Evolutionary conservation across 2,113 vertebrate species (phyloP).

Genomic region (Ceyx cyanopectus): DNA sequence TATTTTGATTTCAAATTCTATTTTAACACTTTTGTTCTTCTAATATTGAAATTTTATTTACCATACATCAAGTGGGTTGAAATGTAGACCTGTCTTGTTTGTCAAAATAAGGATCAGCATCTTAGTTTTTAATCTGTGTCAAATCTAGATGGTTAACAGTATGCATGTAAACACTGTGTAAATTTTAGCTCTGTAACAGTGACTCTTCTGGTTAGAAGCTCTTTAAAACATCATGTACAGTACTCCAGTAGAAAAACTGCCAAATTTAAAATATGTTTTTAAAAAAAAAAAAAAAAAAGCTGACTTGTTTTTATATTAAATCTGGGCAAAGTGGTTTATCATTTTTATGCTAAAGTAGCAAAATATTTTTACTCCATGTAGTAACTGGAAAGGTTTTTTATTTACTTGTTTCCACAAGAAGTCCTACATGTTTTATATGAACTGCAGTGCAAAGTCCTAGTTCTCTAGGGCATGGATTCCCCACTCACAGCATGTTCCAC

Average conservation of each 20-base stretch:
- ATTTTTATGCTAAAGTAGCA: conserved; percentile 39
- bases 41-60: conserved; percentile 43
- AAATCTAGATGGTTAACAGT: conserved; percentile 62
- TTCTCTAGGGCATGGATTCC: not conserved
- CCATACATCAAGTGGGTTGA: conserved; percentile 49
- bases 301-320: conserved; percentile 47
- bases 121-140: conserved; percentile 65
- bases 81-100: conserved; percentile 65
- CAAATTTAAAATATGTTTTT: conserved; percentile 11
- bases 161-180: conserved; percentile 53
- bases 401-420: conserved; percentile 36
- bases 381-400: conserved; percentile 33
- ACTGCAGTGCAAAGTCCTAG: not conserved
- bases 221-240: conserved; percentile 45
- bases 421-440: conserved; percentile 10
- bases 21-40: conserved; percentile 55
- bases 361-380: conserved; percentile 48
- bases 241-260: conserved; percentile 63
- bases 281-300: not conserved
- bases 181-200: conserved; percentile 58
- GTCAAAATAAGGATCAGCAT: conserved; percentile 58
- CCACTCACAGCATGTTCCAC: not conserved
- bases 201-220: conserved; percentile 51
- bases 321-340: conserved; percentile 22
- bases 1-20: conserved; percentile 41